Base-by-base conservation (phyloP, 2,797 vertebrate species). In the Lacerta bilineata region DNA sequence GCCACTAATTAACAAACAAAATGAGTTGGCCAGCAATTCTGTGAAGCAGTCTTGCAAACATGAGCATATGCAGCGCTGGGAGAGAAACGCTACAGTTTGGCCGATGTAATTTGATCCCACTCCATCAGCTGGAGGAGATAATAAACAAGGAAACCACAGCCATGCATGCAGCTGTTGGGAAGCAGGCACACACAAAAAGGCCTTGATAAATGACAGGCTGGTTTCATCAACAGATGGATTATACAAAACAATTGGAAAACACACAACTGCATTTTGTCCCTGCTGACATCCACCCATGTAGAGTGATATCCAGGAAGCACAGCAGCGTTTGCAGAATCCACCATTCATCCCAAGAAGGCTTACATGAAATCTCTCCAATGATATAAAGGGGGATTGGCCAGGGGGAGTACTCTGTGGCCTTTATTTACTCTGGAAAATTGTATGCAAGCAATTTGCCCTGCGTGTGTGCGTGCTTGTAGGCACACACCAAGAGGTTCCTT, bases 351-450 rank as follows among this genome's bases (percentile, higher is more conserved):
- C 61, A 25, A 50, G 43, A 80, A 27, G 41, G 27, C 33, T 81
- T 81, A 55, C 41, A 85, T 23, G 36, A 3, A 59, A 15, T 64
- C 36, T 36, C 29, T 59, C 72, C 27, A 88, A 84, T 69, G 43
- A 29, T 29, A 78, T 39, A 71, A 83, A 84, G 33, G 25, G 59
- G n/a, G 6, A 68, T 50, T 8, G 61, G 59, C 29, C 72, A 68
- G 72, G 43, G 43, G 41, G 61, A 11, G 64, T 43, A 23, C 46
- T 76, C n/a, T 61, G 33, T 68, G 33, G 68, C 27, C 76, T 86
- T 41, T 77, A 79, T 77, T 89, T 77, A 86, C 46, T 13, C 46
- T 25, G 74, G 11, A 27, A 43, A 86, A 55, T 83, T 89, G 72
- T 71, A 50, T 36, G 61, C 74, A 43, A 86, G 87, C 77, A 84